Conservation (phyloP, 2,113 vertebrate species). For the Poicephalus gulielmi region DNA sequence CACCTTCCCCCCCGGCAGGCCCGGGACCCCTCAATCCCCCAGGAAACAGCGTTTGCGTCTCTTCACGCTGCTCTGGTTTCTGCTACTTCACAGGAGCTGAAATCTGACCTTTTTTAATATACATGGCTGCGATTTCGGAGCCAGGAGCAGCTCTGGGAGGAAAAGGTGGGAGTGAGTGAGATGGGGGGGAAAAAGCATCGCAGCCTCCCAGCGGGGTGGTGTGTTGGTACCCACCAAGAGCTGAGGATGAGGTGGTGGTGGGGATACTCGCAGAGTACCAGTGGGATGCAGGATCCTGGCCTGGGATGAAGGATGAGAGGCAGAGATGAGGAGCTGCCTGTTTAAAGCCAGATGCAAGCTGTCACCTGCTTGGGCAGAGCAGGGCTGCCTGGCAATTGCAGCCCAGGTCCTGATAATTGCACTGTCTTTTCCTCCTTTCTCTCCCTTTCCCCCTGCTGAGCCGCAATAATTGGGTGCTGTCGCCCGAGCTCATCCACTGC, state of each 20-base stretch:
- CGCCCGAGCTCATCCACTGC: constrained; percentile 69
- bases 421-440: constrained; percentile 53
- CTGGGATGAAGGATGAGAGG: neutral
- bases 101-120: constrained; percentile 65
- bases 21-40: neutral
- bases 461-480: constrained; percentile 79
- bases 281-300: neutral
- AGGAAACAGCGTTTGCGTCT: neutral
- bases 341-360: neutral
- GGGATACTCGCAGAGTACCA: neutral
- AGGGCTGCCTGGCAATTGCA: constrained; percentile 40
- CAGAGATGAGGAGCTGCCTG: neutral
- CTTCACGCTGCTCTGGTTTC: constrained; percentile 39
- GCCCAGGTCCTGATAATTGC: constrained; percentile 69
- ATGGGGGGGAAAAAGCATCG: rapidly evolving
- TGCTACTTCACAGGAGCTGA: constrained; percentile 45
- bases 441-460: constrained; percentile 42
- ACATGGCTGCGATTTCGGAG: neutral
- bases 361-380: neutral
- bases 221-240: rapidly evolving
- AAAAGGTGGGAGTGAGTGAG: constrained; percentile 11
- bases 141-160: constrained; percentile 15
- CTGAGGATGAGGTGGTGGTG: neutral
- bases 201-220: neutral
- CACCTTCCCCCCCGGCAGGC: neutral